Conservation (phyloP, 2,888 invertebrate genomes). For the Schizotus pectinicornis region DNA sequence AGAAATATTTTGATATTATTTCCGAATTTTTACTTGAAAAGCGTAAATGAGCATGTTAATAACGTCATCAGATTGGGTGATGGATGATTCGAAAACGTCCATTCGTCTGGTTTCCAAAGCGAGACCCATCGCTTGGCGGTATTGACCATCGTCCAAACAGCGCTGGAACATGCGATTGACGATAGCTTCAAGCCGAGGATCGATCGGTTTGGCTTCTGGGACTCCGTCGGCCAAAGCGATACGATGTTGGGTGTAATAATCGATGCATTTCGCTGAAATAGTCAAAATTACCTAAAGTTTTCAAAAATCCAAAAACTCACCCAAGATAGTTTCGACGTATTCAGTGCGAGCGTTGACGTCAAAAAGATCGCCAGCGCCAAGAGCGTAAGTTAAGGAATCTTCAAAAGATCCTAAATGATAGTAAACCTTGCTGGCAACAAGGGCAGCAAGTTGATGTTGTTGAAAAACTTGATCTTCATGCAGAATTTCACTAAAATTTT, state of each 20-base stretch:
- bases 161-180: slow-evolving; percentile 97
- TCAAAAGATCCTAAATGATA: slow-evolving; percentile 97
- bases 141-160: slow-evolving; percentile 94
- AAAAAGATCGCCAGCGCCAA: slow-evolving; percentile 94
- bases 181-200: slow-evolving; percentile 86
- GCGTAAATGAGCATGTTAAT: slow-evolving; percentile 92
- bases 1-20: neutral
- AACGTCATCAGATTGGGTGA: slow-evolving; percentile 90
- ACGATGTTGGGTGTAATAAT: slow-evolving; percentile 91
- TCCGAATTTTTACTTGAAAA: slow-evolving; percentile 72
- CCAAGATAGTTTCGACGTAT: slow-evolving; percentile 95
- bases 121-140: slow-evolving; percentile 93
- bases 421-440: slow-evolving; percentile 98
- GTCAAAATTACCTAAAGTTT: slow-evolving; percentile 19
- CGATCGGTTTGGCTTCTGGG: slow-evolving; percentile 71
- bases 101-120: slow-evolving; percentile 96
- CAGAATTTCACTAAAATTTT: slow-evolving; percentile 77
- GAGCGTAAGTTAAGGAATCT: slow-evolving; percentile 95
- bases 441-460: slow-evolving; percentile 91
- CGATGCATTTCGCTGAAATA: slow-evolving; percentile 88
- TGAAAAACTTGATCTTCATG: slow-evolving; percentile 91
- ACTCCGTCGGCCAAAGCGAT: slow-evolving; percentile 75
- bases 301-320: slow-evolving; percentile 53
- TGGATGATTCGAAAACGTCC: slow-evolving; percentile 94
- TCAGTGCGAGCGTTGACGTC: slow-evolving; percentile 93